Evolutionary conservation across 2,888 invertebrate species (phyloP).

Genomic region (Crossocerus cetratus): DNA sequence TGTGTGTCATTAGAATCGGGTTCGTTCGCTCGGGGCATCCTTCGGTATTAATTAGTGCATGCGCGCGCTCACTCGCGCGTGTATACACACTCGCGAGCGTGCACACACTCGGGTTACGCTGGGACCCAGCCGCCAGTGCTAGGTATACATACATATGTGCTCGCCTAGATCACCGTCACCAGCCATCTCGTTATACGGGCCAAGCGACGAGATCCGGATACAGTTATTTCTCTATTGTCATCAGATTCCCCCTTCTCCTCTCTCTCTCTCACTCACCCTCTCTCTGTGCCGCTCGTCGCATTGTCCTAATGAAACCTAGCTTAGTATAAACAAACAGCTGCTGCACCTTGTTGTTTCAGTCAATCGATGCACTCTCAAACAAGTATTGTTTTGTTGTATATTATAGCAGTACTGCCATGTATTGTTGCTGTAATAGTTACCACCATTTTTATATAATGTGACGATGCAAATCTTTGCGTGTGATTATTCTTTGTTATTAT

Average conservation of each 20-base stretch:
- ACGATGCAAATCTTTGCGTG: too few species aligned
- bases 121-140: constrained; percentile 9
- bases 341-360: too few species aligned
- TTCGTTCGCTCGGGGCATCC: constrained; percentile 6
- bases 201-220: constrained; percentile 34
- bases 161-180: constrained; percentile 41
- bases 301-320: background rate
- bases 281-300: background rate
- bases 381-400: too few species aligned
- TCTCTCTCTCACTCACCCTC: background rate
- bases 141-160: too few species aligned
- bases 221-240: constrained; percentile 58
- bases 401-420: too few species aligned
- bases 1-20: constrained; percentile 1
- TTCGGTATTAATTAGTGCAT: constrained; percentile 27
- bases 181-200: constrained; percentile 50
- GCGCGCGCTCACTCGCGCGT: background rate
- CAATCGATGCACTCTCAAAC: too few species aligned
- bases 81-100: too few species aligned
- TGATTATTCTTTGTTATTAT: too few species aligned
- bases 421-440: too few species aligned
- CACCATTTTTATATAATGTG: too few species aligned
- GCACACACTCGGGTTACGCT: too few species aligned
- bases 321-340: too few species aligned
- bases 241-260: constrained; percentile 22